These are phyloP conservation scores for Symphodus melops DNA, from an alignment of 2,113 vertebrate species.

Conservation along the genomic window DNA sequence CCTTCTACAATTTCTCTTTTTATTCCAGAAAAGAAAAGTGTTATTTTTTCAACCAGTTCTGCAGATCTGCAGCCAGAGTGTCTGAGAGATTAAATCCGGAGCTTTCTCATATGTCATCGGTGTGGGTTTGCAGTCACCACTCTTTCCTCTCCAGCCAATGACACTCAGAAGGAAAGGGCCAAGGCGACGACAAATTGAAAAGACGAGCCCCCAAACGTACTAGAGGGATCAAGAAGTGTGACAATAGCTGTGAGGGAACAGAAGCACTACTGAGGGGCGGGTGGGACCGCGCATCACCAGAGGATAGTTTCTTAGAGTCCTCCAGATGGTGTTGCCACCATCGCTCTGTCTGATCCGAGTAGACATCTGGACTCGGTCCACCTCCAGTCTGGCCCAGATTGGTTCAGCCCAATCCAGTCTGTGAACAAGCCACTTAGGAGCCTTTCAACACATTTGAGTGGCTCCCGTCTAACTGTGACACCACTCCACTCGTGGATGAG, in stretches of 20 bases:
- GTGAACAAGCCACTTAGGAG: constrained; percentile 53
- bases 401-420: constrained; percentile 37
- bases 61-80: constrained; percentile 43
- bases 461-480: constrained; percentile 36
- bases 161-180: constrained; percentile 36
- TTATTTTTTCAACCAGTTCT: constrained; percentile 15
- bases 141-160: constrained; percentile 44
- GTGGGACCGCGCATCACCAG: constrained; percentile 26
- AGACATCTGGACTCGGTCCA: constrained; percentile 47
- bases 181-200: constrained; percentile 29
- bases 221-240: constrained; percentile 31
- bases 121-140: constrained; percentile 25
- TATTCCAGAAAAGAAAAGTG: constrained; percentile 1
- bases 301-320: constrained; percentile 39
- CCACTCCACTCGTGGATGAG: constrained; percentile 24
- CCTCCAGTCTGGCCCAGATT: constrained; percentile 45
- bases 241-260: constrained; percentile 26
- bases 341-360: constrained; percentile 54
- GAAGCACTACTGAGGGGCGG: constrained; percentile 22
- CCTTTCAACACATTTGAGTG: constrained; percentile 52
- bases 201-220: constrained; percentile 14
- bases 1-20: constrained; percentile 13
- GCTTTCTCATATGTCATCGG: constrained; percentile 43
- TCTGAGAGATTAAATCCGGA: constrained; percentile 36
- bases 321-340: constrained; percentile 41